These are phyloP conservation scores for Gymnoscopelus microlampas DNA, from an alignment of 2,797 vertebrate species.

Conservation along the genomic window DNA sequence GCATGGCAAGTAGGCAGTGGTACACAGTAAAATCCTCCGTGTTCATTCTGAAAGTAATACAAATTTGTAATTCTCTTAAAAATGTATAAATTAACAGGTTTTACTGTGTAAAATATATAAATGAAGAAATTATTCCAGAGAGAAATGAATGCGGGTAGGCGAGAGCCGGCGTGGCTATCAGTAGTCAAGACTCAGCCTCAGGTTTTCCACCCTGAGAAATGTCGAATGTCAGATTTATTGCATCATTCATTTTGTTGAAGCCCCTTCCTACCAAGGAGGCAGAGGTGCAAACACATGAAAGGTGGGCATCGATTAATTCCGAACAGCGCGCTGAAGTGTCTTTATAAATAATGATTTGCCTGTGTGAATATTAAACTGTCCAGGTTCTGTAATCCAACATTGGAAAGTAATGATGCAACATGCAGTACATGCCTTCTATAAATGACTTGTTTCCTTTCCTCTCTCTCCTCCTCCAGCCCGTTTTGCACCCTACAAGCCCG, in stretches of 20 bases:
- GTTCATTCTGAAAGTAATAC: too few species aligned
- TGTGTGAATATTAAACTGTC: background rate
- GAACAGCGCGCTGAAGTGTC: background rate
- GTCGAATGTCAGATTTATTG: constrained; percentile 21
- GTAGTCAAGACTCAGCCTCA: constrained; percentile 5
- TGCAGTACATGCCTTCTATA: background rate
- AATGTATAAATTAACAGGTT: too few species aligned
- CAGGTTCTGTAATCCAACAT: background rate
- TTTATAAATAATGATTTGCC: background rate
- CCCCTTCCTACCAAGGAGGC: constrained; percentile 10
- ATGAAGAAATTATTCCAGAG: background rate
- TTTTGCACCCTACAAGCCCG: constrained; percentile 94
- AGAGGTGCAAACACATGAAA: background rate
- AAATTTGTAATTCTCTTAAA: too few species aligned
- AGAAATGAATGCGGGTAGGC: background rate
- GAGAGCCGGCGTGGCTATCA: background rate
- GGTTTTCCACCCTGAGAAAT: constrained; percentile 17
- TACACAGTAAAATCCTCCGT: too few species aligned
- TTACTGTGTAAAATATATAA: background rate
- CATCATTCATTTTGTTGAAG: constrained; percentile 28
- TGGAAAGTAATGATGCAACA: background rate
- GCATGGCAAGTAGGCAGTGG: too few species aligned
- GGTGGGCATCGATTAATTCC: background rate
- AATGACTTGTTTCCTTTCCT: background rate
- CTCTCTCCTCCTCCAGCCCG: constrained; percentile 78